Percentiles rank a stretch among this genome's conserved stretches.
These are phyloP conservation scores for Linepithema humile DNA, from an alignment of 1,140 invertebrate species.

Conservation along the genomic window DNA sequence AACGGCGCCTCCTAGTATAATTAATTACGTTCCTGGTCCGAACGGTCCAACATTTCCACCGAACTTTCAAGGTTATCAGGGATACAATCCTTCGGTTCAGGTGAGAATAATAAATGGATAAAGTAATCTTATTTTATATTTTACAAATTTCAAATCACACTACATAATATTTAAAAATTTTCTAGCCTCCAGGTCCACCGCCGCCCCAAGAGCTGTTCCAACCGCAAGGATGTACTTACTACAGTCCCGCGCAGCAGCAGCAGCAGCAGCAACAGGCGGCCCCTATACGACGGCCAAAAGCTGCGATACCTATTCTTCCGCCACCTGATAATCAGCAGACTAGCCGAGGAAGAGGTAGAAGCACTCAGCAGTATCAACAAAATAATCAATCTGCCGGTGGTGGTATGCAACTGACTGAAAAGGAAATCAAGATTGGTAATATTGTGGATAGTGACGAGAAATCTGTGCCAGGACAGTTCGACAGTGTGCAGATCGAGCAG, in stretches of 20 bases:
- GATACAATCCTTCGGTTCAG: slow-evolving; percentile 80
- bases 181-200: slow-evolving; percentile 78
- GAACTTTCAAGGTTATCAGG: slow-evolving; percentile 81
- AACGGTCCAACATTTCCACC: slow-evolving; percentile 81
- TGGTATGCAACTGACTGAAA: slow-evolving; percentile 50
- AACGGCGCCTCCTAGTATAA: slow-evolving; percentile 81
- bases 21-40: slow-evolving; percentile 82
- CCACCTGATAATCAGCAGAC: slow-evolving; percentile 84
- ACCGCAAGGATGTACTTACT: slow-evolving; percentile 86
- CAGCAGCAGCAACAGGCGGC: slow-evolving; percentile 80
- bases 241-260: slow-evolving; percentile 83
- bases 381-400: slow-evolving; percentile 49
- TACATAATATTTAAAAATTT: no score
- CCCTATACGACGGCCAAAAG: slow-evolving; percentile 85
- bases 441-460: slow-evolving; percentile 55
- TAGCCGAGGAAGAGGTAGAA: slow-evolving; percentile 73
- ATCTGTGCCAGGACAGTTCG: slow-evolving; percentile 65
- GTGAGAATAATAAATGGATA: slow-evolving; percentile 60
- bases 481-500: slow-evolving; percentile 52
- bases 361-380: slow-evolving; percentile 60
- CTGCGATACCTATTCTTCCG: slow-evolving; percentile 87
- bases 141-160: no score
- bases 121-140: no score
- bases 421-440: slow-evolving; percentile 41
- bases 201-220: slow-evolving; percentile 86